Base-by-base conservation (phyloP, 2,888 invertebrate genomes). In the Drosophila glabriapex region DNA sequence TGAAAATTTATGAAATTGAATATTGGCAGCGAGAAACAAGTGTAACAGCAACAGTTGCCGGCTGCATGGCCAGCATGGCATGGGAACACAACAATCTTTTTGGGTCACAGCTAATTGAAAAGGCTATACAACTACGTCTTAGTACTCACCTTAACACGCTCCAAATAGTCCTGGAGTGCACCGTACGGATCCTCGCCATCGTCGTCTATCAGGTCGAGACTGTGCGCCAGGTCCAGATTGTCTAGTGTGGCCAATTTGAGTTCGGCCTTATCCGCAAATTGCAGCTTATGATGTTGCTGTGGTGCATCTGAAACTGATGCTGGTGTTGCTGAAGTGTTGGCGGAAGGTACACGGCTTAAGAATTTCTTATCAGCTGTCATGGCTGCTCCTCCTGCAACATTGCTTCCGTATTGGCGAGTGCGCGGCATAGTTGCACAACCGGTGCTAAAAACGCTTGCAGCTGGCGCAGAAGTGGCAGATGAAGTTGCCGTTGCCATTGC, bases 151-250 rank as follows among this genome's bases (percentile, higher is more conserved):
- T 93, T 93, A 58, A 93, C 93, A 67, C 92, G 92, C 79, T 93
- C 93, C 76, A 93, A 77, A 80, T 93, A 93, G 68, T 92, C 93
- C 80, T 93, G 92, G 55, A 93, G 78, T 29, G 90, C 92, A 53
- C 89, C 87, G 66, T 93, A 93, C 31, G 93, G 93, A 93, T 93
- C 93, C 52, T 93, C 93, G 35, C 89, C 89, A 60, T 93, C 92
- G n/a, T 92, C 91, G 66, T 85, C 90, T 56, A 91, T 82, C 66
- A 89, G 76, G 68, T 91, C 88, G 69, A 92, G 82, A 73, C 80
- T 88, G 58, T 92, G 85, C 25, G 92, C 91, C 85, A 92, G 77
- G 77, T 93, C 92, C 74, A 93, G 85, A 76, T 91, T 92, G 76
- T 92, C 91, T 80, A 93, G 80, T 53, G 92, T 80, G 65, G 92